Evolutionary conservation across 2,888 invertebrate genomes (phyloP).

Genomic region (Apotomis capreana): DNA sequence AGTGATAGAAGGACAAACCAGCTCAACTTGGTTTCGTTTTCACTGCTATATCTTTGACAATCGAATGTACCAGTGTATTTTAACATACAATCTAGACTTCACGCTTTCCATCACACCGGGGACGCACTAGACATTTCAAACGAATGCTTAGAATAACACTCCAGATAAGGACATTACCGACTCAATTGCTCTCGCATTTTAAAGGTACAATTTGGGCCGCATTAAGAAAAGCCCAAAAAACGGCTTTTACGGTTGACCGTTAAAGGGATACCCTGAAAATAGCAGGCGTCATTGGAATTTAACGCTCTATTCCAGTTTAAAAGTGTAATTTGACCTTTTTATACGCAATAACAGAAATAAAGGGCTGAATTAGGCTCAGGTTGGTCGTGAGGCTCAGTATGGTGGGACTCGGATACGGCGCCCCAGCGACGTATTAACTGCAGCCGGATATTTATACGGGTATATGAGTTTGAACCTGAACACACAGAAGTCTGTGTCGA

Average conservation of each 20-base stretch:
- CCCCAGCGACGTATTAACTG: conserved; percentile 32
- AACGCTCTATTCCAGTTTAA: conserved; percentile 32
- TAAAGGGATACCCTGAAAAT: conserved; percentile 24
- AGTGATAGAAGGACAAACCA: too few species aligned
- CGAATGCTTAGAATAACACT: too few species aligned
- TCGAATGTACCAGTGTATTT: too few species aligned
- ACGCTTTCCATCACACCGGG: too few species aligned
- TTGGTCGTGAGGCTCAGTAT: conserved; percentile 13
- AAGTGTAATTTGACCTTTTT: conserved; percentile 34
- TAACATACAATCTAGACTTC: too few species aligned
- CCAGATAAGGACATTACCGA: too few species aligned
- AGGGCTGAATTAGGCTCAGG: conserved; percentile 37
- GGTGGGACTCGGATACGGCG: conserved; percentile 2
- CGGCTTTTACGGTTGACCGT: conserved; percentile 31
- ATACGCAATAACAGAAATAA: conserved; percentile 32
- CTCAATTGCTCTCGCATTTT: too few species aligned
- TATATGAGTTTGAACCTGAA: neutral
- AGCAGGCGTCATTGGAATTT: conserved; percentile 36
- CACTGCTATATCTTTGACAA: too few species aligned
- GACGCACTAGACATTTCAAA: too few species aligned
- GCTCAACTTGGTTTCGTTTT: too few species aligned
- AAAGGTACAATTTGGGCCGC: conserved; percentile 17
- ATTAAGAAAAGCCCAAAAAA: conserved; percentile 38
- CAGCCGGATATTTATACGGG: conserved; percentile 14
- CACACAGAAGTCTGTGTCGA: too few species aligned